Evolutionary conservation across 1,140 invertebrate species (phyloP).

Genomic region (Drosophila teissieri): DNA sequence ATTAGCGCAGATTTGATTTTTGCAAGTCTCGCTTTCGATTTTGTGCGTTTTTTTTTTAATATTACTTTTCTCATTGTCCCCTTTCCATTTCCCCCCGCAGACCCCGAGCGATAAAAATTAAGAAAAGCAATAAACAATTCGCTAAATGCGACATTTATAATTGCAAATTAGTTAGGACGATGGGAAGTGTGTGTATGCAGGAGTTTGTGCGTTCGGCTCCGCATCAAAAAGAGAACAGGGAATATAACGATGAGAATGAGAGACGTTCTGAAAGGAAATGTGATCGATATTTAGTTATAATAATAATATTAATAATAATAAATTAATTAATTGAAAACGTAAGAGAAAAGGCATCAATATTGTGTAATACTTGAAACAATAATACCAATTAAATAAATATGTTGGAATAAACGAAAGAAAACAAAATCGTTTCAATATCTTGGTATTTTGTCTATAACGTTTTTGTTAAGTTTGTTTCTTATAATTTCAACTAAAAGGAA

Average conservation of each 20-base stretch:
- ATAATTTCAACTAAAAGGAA: too few species aligned
- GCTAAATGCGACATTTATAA: slow-evolving; percentile 37
- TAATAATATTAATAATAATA: slow-evolving; percentile 56
- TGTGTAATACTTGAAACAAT: slow-evolving; percentile 71
- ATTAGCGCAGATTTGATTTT: slow-evolving; percentile 77
- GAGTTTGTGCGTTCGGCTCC: slow-evolving; percentile 58
- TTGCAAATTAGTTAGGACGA: slow-evolving; percentile 42
- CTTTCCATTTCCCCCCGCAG: slow-evolving; percentile 21
- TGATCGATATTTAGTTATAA: slow-evolving; percentile 83
- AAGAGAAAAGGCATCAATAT: slow-evolving; percentile 63
- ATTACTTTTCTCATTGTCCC: slow-evolving; percentile 32
- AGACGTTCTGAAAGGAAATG: slow-evolving; percentile 81
- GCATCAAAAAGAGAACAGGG: slow-evolving; percentile 68
- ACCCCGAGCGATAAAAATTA: slow-evolving; percentile 3
- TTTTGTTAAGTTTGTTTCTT: too few species aligned
- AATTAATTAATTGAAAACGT: slow-evolving; percentile 64
- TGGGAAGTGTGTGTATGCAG: slow-evolving; percentile 15
- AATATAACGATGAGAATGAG: slow-evolving; percentile 56
- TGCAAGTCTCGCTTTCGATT: slow-evolving; percentile 67
- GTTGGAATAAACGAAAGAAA: slow-evolving; percentile 67
- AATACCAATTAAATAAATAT: slow-evolving; percentile 69
- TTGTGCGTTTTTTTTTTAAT: slow-evolving; percentile 38
- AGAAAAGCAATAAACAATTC: slow-evolving; percentile 38
- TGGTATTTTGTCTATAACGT: too few species aligned
- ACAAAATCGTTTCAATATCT: slow-evolving; percentile 7